Conservation (phyloP, 2,113 vertebrate genomes). For the Rhea pennata region DNA sequence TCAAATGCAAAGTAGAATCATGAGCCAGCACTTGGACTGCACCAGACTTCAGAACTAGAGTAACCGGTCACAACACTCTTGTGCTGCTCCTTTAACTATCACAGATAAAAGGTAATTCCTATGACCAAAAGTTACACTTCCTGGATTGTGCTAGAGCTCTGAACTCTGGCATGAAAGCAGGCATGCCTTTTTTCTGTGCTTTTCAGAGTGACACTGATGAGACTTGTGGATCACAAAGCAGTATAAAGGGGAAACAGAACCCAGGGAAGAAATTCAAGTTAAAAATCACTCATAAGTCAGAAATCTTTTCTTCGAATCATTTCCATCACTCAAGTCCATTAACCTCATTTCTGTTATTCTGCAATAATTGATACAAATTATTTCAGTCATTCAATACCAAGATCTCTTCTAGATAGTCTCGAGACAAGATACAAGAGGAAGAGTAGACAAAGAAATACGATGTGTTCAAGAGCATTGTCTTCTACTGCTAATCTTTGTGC, state of each 20-base stretch:
- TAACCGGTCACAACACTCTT: background rate
- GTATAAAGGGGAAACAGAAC: background rate
- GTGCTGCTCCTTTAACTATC: background rate
- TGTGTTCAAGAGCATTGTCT: background rate
- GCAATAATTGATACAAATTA: background rate
- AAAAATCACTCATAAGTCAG: background rate
- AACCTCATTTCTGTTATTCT: background rate
- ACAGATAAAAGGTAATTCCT: background rate
- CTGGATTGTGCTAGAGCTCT: background rate
- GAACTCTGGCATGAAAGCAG: background rate
- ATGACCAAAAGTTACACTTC: background rate
- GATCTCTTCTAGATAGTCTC: background rate
- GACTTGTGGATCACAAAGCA: background rate
- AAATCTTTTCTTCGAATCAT: background rate
- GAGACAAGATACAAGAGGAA: background rate
- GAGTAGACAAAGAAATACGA: background rate
- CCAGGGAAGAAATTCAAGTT: rapidly evolving
- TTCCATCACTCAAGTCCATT: background rate
- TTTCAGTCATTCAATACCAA: background rate
- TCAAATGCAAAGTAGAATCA: background rate
- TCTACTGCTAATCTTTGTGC: background rate
- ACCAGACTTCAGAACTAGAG: background rate
- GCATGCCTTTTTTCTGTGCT: rapidly evolving
- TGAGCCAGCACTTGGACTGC: rapidly evolving
- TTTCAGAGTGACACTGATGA: background rate